These are phyloP conservation scores for Setipinna tenuifilis DNA, from an alignment of 2,797 vertebrate genomes.

Conservation along the genomic window DNA sequence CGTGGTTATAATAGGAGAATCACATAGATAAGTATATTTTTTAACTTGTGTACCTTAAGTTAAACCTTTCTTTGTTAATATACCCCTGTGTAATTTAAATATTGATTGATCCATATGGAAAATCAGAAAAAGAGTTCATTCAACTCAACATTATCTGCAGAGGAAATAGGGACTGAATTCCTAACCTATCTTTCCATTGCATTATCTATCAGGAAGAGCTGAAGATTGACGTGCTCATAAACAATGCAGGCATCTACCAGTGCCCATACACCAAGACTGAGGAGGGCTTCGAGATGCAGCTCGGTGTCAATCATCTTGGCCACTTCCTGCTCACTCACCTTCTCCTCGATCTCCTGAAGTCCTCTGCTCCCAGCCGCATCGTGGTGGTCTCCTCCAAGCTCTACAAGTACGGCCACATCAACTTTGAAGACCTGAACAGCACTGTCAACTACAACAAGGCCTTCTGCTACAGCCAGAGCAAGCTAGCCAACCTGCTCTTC, in stretches of 20 bases:
- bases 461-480: conserved; percentile 92
- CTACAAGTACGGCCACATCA: conserved; percentile 91
- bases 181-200: conserved; percentile 14
- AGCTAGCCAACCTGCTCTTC: conserved; percentile 92
- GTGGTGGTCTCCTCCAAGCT: conserved; percentile 93
- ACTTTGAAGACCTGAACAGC: conserved; percentile 93
- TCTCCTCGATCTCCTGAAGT: conserved; percentile 87
- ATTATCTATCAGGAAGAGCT: conserved; percentile 69
- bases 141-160: not conserved
- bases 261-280: conserved; percentile 91
- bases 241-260: conserved; percentile 94
- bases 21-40: too few relatives aligned
- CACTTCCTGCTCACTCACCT: conserved; percentile 93
- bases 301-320: conserved; percentile 94
- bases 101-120: too few relatives aligned
- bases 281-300: conserved; percentile 94
- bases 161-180: too few relatives aligned
- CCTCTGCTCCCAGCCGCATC: conserved; percentile 86
- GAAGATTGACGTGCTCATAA: conserved; percentile 89
- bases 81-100: too few relatives aligned
- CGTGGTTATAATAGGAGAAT: too few relatives aligned
- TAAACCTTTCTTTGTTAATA: too few relatives aligned
- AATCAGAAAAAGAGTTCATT: not conserved
- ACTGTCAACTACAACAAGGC: conserved; percentile 85
- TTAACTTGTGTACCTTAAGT: too few relatives aligned